These are phyloP conservation scores for Cervus canadensis DNA, from an alignment of 2,113 vertebrate genomes.

Conservation along the genomic window DNA sequence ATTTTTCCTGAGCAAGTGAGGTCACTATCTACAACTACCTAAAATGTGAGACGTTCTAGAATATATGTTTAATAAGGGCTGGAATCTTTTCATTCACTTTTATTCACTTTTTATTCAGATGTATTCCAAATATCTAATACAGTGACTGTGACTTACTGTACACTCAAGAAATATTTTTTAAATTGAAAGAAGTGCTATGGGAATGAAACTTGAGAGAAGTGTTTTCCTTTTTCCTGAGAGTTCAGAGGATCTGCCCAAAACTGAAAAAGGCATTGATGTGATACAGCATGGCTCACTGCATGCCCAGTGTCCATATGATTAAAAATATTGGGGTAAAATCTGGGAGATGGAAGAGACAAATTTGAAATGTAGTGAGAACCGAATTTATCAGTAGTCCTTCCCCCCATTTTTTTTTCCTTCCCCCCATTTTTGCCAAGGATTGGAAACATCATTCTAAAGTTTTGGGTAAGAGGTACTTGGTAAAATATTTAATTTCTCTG, in stretches of 20 bases:
- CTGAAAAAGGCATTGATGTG: neutral
- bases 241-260: neutral
- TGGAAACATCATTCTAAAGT: neutral
- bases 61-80: neutral
- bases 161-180: neutral
- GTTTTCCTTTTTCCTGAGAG: neutral
- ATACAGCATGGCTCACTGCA: neutral
- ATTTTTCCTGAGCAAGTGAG: neutral
- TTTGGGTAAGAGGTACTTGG: neutral
- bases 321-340: neutral
- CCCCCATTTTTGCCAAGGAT: neutral
- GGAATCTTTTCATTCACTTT: neutral
- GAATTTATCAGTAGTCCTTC: neutral
- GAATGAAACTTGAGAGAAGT: neutral
- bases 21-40: neutral
- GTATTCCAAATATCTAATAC: neutral
- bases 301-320: neutral
- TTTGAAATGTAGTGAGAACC: neutral
- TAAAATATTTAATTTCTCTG: neutral
- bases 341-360: neutral
- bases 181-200: neutral
- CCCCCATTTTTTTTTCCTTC: neutral
- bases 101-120: neutral
- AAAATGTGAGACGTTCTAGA: neutral
- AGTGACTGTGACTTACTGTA: neutral